Evolutionary conservation across 1,140 invertebrate genomes (phyloP).

Genomic region (Chironomus tepperi): DNA sequence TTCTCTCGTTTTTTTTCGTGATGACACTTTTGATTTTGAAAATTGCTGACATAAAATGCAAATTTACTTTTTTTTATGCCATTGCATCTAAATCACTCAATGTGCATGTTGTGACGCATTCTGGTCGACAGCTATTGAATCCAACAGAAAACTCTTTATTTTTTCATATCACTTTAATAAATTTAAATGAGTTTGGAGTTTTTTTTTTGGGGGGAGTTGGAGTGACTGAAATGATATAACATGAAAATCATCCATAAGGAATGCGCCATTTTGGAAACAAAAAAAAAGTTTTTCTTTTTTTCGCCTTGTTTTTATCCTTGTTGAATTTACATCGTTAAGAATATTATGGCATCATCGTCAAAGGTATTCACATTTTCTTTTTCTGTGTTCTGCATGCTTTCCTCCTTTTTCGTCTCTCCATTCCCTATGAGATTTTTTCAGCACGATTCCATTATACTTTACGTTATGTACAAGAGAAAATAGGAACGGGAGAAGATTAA

Average conservation of each 20-base stretch:
- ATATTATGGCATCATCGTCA: constrained; percentile 21
- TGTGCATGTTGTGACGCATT: background rate
- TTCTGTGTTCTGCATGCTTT: background rate
- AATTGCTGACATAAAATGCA: background rate
- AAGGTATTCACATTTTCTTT: constrained; percentile 5
- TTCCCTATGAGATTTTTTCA: background rate
- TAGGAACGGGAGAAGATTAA: background rate
- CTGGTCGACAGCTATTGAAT: background rate
- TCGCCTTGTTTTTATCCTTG: constrained; percentile 16
- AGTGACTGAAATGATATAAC: too few species aligned
- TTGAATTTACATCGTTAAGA: constrained; percentile 21
- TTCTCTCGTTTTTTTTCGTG: background rate
- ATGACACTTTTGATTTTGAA: constrained; percentile 3
- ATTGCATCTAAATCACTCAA: background rate
- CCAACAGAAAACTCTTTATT: background rate
- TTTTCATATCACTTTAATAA: background rate
- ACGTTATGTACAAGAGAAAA: background rate
- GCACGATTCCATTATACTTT: background rate
- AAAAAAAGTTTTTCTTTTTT: background rate
- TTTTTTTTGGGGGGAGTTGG: too few species aligned
- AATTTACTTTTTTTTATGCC: background rate
- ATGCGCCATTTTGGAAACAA: background rate
- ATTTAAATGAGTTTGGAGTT: background rate
- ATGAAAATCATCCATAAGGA: background rate
- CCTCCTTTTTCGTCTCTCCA: background rate